phyloP scores from a whole-genome alignment of 2,888 invertebrate genomes.

The Rotaria sp. region DNA sequence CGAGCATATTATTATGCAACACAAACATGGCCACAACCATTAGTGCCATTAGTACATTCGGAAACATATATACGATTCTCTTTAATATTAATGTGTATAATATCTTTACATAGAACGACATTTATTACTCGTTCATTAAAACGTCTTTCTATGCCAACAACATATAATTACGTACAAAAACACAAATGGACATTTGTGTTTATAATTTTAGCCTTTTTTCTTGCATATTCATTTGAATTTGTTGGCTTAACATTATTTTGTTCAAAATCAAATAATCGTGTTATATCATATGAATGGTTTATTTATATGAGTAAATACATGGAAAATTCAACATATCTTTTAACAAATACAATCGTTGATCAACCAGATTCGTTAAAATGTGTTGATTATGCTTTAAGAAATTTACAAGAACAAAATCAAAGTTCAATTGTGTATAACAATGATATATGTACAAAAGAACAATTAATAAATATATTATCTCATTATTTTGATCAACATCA shows the following conservation, averaged over 20 bases:
- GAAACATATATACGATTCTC: not conserved
- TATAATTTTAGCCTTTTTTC: not conserved
- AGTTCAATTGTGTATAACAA: not conserved
- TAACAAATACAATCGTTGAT: not conserved
- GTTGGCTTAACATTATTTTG: slow-evolving; percentile 19
- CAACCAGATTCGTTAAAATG: not conserved
- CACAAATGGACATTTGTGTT: not conserved
- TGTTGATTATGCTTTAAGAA: not conserved
- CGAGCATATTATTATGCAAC: not conserved
- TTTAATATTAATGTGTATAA: not conserved
- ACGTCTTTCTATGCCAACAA: not conserved
- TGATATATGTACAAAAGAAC: not conserved
- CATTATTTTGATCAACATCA: slow-evolving; percentile 8
- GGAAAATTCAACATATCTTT: not conserved
- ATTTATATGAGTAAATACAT: not conserved
- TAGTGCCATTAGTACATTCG: not conserved
- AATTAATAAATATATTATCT: not conserved
- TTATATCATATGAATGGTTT: not conserved
- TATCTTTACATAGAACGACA: not conserved
- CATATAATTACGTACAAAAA: not conserved
- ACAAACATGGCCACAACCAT: not conserved
- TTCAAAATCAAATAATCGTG: not conserved
- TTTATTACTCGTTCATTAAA: not conserved
- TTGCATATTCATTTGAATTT: not conserved
- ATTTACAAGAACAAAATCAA: not conserved